These are phyloP conservation scores for Porites evermanni DNA, from an alignment of 92 coral and sea anemone species.

Conservation along the genomic window DNA sequence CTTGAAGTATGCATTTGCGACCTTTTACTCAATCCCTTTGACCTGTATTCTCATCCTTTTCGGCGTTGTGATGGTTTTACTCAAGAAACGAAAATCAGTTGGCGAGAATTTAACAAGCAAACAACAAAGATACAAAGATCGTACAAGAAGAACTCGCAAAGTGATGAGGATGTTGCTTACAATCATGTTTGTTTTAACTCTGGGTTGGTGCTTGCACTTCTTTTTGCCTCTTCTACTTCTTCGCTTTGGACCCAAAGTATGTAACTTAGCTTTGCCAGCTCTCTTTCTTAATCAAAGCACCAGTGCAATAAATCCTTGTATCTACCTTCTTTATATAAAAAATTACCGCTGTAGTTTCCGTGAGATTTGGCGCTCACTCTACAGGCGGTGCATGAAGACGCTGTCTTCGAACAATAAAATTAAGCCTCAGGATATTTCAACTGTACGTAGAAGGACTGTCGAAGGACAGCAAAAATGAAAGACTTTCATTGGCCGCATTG, in stretches of 20 bases:
- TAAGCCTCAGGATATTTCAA: neutral
- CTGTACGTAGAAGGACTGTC: neutral
- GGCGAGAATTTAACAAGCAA: conserved; percentile 46
- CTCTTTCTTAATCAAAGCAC: conserved; percentile 59
- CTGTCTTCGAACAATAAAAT: neutral
- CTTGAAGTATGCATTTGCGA: conserved; percentile 49
- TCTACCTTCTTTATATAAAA: neutral
- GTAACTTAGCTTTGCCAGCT: conserved; percentile 48
- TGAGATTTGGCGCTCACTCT: neutral
- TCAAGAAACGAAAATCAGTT: conserved; percentile 58
- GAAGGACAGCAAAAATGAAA: neutral
- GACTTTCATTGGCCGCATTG: neutral
- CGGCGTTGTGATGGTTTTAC: conserved; percentile 52
- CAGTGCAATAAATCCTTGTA: conserved; percentile 71
- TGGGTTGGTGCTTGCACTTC: conserved; percentile 71
- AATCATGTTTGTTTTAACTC: conserved; percentile 55
- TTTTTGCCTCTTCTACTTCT: conserved; percentile 47
- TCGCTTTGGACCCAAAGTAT: conserved; percentile 29
- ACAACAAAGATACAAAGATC: conserved; percentile 31
- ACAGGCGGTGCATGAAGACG: neutral
- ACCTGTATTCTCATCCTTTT: conserved; percentile 52
- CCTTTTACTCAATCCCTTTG: conserved; percentile 67
- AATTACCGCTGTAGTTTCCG: neutral
- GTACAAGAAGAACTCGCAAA: conserved; percentile 59
- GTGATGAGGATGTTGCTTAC: conserved; percentile 67